A percentile compares a stretch with the other conserved stretches of the same genome.
Evolutionary conservation across 2,113 vertebrate genomes (phyloP).

Genomic region (Camelus bactrianus): DNA sequence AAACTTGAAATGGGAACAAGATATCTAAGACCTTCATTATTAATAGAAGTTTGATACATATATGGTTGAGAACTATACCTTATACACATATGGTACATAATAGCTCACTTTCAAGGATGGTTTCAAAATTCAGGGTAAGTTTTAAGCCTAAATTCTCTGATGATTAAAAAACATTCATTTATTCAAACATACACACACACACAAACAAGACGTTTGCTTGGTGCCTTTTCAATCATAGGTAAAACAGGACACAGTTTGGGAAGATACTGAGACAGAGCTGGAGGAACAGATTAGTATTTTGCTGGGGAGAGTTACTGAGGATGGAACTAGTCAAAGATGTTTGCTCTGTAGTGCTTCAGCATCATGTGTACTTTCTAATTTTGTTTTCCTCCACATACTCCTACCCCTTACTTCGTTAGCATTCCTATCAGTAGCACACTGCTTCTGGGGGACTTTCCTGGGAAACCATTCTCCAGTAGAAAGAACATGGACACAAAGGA

Average conservation of each 20-base stretch:
- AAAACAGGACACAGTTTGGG: neutral
- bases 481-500: neutral
- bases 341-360: neutral
- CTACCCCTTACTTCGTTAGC: neutral
- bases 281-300: conserved; percentile 1
- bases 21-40: neutral
- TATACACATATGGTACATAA: neutral
- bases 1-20: conserved; percentile 23
- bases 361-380: neutral
- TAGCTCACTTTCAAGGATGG: neutral
- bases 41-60: conserved; percentile 10
- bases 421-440: neutral
- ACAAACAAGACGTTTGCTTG: neutral
- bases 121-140: conserved; percentile 35
- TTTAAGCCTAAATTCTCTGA: neutral
- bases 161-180: conserved; percentile 38
- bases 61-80: neutral
- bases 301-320: neutral
- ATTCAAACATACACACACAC: neutral
- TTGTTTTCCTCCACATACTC: neutral
- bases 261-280: neutral
- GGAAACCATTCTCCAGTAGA: neutral
- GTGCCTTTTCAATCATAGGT: conserved; percentile 1
- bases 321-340: neutral
- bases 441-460: neutral